Percentiles rank a stretch among this genome's conserved stretches.
These are phyloP conservation scores for Phragmatobia fuliginosa DNA, from an alignment of 2,888 invertebrate genomes.

Conservation along the genomic window DNA sequence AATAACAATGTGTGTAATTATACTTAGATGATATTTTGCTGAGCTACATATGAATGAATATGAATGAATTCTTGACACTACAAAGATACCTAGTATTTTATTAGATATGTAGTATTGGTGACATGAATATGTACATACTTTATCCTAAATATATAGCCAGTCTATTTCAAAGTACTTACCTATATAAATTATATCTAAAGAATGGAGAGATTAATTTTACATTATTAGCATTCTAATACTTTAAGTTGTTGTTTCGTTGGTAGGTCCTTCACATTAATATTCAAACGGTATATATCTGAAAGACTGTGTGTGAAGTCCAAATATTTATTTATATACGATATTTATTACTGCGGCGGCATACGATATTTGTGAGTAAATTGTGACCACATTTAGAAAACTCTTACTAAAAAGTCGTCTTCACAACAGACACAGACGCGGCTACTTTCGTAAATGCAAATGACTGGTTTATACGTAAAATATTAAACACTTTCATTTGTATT, in stretches of 20 bases:
- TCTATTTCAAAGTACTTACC: neutral
- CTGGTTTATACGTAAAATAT: constrained; percentile 26
- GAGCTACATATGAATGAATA: too few relatives aligned
- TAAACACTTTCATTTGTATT: constrained; percentile 40
- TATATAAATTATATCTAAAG: neutral
- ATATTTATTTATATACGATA: neutral
- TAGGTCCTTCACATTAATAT: neutral
- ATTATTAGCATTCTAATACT: neutral
- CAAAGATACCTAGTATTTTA: neutral
- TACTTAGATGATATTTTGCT: neutral
- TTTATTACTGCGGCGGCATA: neutral
- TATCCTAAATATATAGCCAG: neutral
- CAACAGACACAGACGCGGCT: constrained; percentile 19
- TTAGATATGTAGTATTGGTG: neutral
- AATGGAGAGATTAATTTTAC: neutral
- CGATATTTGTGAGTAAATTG: neutral
- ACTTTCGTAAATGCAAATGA: constrained; percentile 51
- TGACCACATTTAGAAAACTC: constrained; percentile 1
- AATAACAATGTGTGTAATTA: constrained; percentile 16
- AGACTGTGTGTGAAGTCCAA: neutral
- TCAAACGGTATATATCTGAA: neutral
- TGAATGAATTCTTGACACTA: neutral
- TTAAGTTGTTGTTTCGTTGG: neutral
- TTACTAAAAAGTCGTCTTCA: constrained; percentile 21
- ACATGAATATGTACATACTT: neutral